These are phyloP conservation scores for Archegozetes longisetosus DNA, from an alignment of 1,140 invertebrate species.

Conservation along the genomic window DNA sequence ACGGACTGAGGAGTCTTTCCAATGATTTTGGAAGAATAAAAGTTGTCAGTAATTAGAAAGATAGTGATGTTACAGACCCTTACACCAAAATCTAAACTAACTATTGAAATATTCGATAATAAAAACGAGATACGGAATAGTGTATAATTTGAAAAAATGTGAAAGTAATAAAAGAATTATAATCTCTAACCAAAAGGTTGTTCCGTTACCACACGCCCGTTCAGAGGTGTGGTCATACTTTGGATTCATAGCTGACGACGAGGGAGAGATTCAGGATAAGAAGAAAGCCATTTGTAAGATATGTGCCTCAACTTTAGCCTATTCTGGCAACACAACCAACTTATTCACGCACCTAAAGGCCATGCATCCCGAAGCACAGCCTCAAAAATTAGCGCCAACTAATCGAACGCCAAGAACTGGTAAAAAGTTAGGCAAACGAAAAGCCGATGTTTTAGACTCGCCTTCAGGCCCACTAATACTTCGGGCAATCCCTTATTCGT, in stretches of 20 bases:
- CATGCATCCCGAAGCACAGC: conserved; percentile 17
- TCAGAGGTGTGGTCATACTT: conserved; percentile 19
- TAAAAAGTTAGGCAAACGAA: neutral
- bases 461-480: neutral
- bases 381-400: conserved; percentile 10
- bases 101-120: no score
- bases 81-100: no score
- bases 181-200: conserved; percentile 4
- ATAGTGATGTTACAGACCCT: no score
- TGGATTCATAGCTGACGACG: conserved; percentile 18
- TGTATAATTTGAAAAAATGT: no score
- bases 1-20: no score
- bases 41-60: no score
- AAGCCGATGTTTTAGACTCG: neutral
- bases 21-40: no score
- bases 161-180: no score
- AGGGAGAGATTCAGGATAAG: conserved; percentile 17
- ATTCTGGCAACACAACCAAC: conserved; percentile 20
- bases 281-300: conserved; percentile 18
- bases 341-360: conserved; percentile 22
- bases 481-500: neutral
- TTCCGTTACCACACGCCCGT: conserved; percentile 18
- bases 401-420: neutral
- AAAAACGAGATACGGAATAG: no score
- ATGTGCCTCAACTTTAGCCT: conserved; percentile 16